phyloP scores from a whole-genome alignment of 2,113 vertebrate genomes.

The Leptobrachium ailaonicum region DNA sequence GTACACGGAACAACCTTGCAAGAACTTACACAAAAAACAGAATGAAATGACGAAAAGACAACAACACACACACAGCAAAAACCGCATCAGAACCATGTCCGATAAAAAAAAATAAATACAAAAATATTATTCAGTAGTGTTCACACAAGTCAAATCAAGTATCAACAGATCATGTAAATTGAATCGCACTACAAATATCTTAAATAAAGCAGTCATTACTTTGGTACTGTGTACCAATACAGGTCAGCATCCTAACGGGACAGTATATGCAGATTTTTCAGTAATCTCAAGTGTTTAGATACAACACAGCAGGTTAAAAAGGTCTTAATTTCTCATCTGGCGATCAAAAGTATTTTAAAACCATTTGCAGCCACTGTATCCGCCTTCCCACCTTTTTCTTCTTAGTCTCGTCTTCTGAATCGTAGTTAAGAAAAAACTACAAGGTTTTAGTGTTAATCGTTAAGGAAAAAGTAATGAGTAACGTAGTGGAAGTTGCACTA shows the following conservation, averaged over 20 bases:
- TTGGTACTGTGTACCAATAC: neutral
- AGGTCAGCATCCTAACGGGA: neutral
- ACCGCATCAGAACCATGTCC: neutral
- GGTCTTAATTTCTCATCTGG: neutral
- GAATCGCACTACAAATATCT: neutral
- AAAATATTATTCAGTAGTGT: conserved; percentile 37
- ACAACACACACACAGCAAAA: neutral
- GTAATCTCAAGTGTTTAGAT: neutral
- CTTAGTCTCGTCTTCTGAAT: no score
- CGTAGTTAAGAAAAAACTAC: no score
- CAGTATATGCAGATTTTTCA: neutral
- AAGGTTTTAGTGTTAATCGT: no score
- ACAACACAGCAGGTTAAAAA: neutral
- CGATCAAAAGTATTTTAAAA: no score
- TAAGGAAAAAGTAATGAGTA: no score
- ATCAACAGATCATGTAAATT: neutral
- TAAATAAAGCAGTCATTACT: neutral
- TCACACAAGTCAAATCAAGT: neutral
- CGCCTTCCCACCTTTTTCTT: no score
- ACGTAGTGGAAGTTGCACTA: no score
- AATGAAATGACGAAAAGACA: no score
- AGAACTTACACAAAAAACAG: no score
- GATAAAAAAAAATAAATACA: conserved; percentile 8
- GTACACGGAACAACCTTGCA: no score
- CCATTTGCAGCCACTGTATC: no score